phyloP scores from a whole-genome alignment of 2,888 invertebrate genomes.

The Temnothorax ravouxi region DNA sequence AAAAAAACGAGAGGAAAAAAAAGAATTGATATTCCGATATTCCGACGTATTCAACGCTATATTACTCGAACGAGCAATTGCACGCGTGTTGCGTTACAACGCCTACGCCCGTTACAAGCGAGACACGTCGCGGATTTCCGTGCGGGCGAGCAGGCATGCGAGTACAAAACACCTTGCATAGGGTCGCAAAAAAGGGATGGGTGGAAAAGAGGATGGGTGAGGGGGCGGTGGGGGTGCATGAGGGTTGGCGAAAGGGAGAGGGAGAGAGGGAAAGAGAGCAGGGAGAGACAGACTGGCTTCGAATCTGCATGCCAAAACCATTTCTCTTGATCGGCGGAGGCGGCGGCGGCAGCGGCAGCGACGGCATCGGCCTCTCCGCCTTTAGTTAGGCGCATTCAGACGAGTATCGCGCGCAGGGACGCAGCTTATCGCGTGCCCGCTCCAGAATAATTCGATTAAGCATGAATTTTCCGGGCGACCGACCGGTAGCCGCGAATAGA shows the following conservation, averaged over 20 bases:
- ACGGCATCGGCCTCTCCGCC: slow-evolving; percentile 64
- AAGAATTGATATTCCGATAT: slow-evolving; percentile 28
- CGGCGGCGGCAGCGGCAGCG: slow-evolving; percentile 7
- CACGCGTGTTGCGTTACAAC: slow-evolving; percentile 55
- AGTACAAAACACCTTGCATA: slow-evolving; percentile 75
- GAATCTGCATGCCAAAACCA: slow-evolving; percentile 85
- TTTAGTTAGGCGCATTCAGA: slow-evolving; percentile 67
- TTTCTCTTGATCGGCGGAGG: slow-evolving; percentile 73
- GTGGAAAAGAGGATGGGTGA: slow-evolving; percentile 22
- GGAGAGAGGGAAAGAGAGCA: slow-evolving; percentile 50
- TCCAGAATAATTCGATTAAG: slow-evolving; percentile 73
- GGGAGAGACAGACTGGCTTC: slow-evolving; percentile 71
- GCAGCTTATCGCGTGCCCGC: slow-evolving; percentile 73
- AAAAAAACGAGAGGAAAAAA: slow-evolving; percentile 31
- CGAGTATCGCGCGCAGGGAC: slow-evolving; percentile 70
- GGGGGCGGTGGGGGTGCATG: slow-evolving; percentile 63
- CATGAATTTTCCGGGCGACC: slow-evolving; percentile 72
- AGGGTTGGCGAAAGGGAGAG: slow-evolving; percentile 36
- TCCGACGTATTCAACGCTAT: slow-evolving; percentile 39
- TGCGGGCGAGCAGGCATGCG: slow-evolving; percentile 72
- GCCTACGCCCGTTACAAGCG: slow-evolving; percentile 55
- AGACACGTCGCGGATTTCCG: slow-evolving; percentile 75
- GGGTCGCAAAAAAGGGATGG: slow-evolving; percentile 55
- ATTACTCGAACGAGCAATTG: slow-evolving; percentile 50
- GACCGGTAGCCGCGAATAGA: slow-evolving; percentile 46